Evolutionary conservation across 1,140 invertebrate genomes (phyloP).

Genomic region (Thalassaphorura encarpata): DNA sequence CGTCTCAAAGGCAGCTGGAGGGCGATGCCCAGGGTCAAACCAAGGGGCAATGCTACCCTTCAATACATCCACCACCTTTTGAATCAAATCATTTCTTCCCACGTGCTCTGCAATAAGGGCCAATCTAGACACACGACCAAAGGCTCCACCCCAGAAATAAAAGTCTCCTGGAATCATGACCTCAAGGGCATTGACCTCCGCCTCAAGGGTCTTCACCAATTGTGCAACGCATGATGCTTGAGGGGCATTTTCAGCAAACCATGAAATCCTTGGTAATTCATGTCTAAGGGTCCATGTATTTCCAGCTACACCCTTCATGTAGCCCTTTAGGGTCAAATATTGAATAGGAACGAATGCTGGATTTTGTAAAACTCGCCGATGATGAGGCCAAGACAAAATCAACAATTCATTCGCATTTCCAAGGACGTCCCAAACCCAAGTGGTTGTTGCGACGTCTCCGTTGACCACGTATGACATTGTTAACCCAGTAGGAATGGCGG

Average conservation of each 20-base stretch:
- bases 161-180: slow-evolving; percentile 21
- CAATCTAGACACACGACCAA: slow-evolving; percentile 7
- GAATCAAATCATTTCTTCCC: slow-evolving; percentile 18
- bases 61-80: slow-evolving; percentile 15
- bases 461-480: slow-evolving; percentile 14
- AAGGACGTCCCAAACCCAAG: slow-evolving; percentile 20
- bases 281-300: slow-evolving; percentile 13
- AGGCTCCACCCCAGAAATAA: slow-evolving; percentile 24
- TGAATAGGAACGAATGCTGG: slow-evolving; percentile 16
- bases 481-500: slow-evolving; percentile 1
- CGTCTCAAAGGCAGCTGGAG: slow-evolving; percentile 22
- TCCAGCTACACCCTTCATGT: slow-evolving; percentile 23
- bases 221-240: slow-evolving; percentile 17
- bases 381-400: slow-evolving; percentile 25
- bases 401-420: slow-evolving; percentile 17
- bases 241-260: slow-evolving; percentile 13
- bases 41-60: slow-evolving; percentile 18
- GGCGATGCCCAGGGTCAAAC: slow-evolving; percentile 8
- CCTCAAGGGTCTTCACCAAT: slow-evolving; percentile 20
- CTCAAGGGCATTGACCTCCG: slow-evolving; percentile 14
- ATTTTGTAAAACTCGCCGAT: slow-evolving; percentile 12
- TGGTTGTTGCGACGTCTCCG: slow-evolving; percentile 12
- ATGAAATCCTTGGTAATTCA: slow-evolving; percentile 19
- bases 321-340: slow-evolving; percentile 24
- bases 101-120: slow-evolving; percentile 23